Conservation (phyloP, 1,140 invertebrate genomes). For the Nylanderia fulva region DNA sequence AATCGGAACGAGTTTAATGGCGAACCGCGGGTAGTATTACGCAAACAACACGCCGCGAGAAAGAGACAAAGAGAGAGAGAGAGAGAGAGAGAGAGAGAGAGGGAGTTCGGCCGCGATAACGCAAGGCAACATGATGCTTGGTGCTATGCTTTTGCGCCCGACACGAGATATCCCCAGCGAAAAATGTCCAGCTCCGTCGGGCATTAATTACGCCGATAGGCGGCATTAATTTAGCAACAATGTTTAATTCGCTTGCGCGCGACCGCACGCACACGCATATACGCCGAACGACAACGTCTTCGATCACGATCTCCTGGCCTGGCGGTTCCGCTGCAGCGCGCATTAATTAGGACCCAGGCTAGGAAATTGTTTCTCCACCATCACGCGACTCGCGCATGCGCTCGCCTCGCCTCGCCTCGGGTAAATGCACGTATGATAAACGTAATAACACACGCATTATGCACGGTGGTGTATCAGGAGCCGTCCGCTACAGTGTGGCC, state of each 20-base stretch:
- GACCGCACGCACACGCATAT: slow-evolving; percentile 19
- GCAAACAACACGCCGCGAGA: slow-evolving; percentile 27
- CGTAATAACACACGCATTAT: slow-evolving; percentile 58
- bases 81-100: no score
- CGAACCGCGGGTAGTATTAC: slow-evolving; percentile 32
- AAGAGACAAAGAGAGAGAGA: no score
- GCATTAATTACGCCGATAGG: slow-evolving; percentile 57
- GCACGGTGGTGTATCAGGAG: slow-evolving; percentile 46
- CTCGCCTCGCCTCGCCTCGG: slow-evolving; percentile 22
- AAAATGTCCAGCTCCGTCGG: slow-evolving; percentile 45
- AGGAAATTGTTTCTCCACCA: slow-evolving; percentile 60
- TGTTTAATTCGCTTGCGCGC: slow-evolving; percentile 53
- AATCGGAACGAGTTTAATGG: slow-evolving; percentile 47
- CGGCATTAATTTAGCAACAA: slow-evolving; percentile 60
- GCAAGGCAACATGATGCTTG: slow-evolving; percentile 33
- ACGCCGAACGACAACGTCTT: slow-evolving; percentile 26
- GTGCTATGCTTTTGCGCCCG: slow-evolving; percentile 25
- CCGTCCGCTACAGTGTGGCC: neutral
- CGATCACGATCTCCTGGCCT: slow-evolving; percentile 49
- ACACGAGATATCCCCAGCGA: slow-evolving; percentile 39
- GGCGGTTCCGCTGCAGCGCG: slow-evolving; percentile 40
- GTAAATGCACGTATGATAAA: slow-evolving; percentile 52
- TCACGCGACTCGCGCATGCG: slow-evolving; percentile 7
- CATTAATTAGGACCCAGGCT: slow-evolving; percentile 54
- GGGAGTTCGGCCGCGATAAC: slow-evolving; percentile 44